A percentile compares a stretch with the other conserved stretches of the same genome.
Conservation (phyloP, 2,797 vertebrate species). For the Myotis vivesi region DNA sequence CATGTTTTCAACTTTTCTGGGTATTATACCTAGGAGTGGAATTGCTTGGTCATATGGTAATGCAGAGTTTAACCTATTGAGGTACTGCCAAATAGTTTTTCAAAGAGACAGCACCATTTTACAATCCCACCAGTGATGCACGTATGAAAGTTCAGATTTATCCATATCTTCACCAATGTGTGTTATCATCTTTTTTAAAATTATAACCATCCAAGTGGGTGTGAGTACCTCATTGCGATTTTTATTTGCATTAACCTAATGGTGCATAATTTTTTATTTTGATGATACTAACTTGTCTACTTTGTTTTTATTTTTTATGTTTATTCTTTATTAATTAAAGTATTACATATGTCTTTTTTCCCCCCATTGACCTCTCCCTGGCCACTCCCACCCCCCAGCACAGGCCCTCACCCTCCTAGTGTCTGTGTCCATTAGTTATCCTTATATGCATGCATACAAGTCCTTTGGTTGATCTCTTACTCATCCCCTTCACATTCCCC, state of each 20-base stretch:
- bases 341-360: too few relatives aligned
- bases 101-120: background rate
- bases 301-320: background rate
- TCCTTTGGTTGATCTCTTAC: too few relatives aligned
- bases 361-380: too few relatives aligned
- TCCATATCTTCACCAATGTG: background rate
- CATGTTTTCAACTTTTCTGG: background rate
- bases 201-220: background rate
- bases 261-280: slow-evolving; percentile 6
- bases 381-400: too few relatives aligned
- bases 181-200: background rate
- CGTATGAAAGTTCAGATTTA: background rate
- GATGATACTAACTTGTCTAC: background rate
- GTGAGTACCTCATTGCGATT: background rate
- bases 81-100: background rate
- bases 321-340: too few relatives aligned
- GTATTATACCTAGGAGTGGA: background rate
- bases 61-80: background rate
- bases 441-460: too few relatives aligned
- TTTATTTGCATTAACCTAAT: background rate
- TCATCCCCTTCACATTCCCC: too few relatives aligned
- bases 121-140: background rate
- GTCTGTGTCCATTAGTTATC: too few relatives aligned
- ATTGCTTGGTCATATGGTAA: background rate
- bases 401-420: too few relatives aligned